Conservation (phyloP, 2,888 invertebrate species). For the Itoplectis maculator region DNA sequence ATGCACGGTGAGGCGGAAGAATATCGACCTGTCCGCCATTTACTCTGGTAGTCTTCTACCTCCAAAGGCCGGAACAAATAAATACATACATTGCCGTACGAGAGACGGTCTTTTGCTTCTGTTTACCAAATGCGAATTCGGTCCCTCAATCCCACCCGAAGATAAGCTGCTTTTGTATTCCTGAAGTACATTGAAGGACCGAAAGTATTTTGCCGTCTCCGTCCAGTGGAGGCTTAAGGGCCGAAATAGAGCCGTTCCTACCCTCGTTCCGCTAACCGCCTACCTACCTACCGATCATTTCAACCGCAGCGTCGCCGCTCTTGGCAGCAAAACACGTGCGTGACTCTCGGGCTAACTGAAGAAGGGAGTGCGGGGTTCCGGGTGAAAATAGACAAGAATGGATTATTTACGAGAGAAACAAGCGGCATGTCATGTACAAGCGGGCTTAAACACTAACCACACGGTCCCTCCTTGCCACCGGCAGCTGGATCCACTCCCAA, state of each 20-base stretch:
- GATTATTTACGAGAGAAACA: neutral
- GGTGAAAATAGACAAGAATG: neutral
- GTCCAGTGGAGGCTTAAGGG: neutral
- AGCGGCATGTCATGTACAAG: neutral
- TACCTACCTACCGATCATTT: neutral
- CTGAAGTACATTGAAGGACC: neutral
- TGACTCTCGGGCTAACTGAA: neutral
- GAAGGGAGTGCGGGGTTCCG: neutral
- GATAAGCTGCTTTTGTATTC: neutral
- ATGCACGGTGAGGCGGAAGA: neutral
- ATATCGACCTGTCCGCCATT: neutral
- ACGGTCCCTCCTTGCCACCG: neutral
- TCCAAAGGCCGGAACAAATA: neutral
- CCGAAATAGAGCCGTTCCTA: neutral
- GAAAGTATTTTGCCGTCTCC: neutral
- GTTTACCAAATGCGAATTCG: neutral
- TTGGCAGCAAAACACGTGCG: neutral
- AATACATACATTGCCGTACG: neutral
- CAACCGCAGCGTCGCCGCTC: neutral
- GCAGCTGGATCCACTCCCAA: constrained; percentile 5
- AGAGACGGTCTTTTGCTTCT: neutral
- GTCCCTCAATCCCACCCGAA: neutral
- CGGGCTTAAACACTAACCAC: constrained; percentile 1
- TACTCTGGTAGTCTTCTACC: neutral
- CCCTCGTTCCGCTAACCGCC: too few relatives aligned